phyloP scores from a whole-genome alignment of 2,888 invertebrate species.

The Acleris laterana region DNA sequence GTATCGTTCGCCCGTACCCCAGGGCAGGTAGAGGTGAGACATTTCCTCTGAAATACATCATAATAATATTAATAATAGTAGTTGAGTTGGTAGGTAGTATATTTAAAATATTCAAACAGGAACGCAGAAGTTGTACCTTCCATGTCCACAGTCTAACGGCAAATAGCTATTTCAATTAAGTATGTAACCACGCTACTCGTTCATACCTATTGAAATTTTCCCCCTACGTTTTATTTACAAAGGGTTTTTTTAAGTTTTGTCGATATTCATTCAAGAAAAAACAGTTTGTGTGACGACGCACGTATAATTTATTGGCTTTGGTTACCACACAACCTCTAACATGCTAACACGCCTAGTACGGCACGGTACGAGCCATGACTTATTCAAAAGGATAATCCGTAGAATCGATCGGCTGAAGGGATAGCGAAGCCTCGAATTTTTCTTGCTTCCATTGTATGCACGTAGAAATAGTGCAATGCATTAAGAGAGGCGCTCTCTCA shows the following conservation, averaged over 20 bases:
- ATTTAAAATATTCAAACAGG: not conserved
- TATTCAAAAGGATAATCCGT: slow-evolving; percentile 34
- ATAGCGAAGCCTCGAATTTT: slow-evolving; percentile 9
- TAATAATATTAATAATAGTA: slow-evolving; percentile 17
- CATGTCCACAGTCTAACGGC: slow-evolving; percentile 64
- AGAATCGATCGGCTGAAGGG: slow-evolving; percentile 28
- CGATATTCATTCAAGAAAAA: slow-evolving; percentile 65
- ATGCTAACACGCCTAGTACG: slow-evolving; percentile 38
- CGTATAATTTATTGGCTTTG: slow-evolving; percentile 16
- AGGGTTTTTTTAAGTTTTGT: slow-evolving; percentile 73
- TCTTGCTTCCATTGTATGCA: not conserved
- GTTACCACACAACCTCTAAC: slow-evolving; percentile 13
- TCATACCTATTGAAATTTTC: slow-evolving; percentile 58
- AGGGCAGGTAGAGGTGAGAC: slow-evolving; percentile 90
- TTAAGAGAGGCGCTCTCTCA: not conserved
- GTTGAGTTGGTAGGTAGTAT: not conserved
- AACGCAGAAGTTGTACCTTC: slow-evolving; percentile 50
- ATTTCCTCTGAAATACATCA: slow-evolving; percentile 88
- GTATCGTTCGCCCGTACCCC: slow-evolving; percentile 86
- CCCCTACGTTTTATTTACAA: slow-evolving; percentile 63
- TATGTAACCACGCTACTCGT: slow-evolving; percentile 42
- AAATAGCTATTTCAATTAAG: slow-evolving; percentile 57
- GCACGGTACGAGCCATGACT: slow-evolving; percentile 40
- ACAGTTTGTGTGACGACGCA: slow-evolving; percentile 24
- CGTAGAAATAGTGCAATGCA: not conserved